Evolutionary conservation across 1,140 invertebrate genomes (phyloP).

Genomic region (Nasonia vitripennis): DNA sequence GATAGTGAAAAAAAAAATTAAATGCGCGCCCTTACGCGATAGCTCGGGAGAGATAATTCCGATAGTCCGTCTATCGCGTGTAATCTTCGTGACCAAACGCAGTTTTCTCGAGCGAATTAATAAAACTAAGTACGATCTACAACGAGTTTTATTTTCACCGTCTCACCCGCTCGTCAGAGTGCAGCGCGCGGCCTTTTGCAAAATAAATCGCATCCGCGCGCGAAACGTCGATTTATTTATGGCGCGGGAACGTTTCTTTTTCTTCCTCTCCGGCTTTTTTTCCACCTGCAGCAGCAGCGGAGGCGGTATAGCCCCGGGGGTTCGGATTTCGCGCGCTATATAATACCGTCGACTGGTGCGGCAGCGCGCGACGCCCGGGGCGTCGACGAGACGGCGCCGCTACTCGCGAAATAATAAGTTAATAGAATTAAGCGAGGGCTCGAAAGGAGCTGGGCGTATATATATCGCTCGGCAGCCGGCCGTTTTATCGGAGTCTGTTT

Average conservation of each 20-base stretch:
- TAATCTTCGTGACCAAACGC: not conserved
- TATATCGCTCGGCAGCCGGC: not conserved
- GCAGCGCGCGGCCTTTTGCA: not conserved
- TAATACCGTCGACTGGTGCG: not conserved
- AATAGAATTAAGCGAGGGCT: constrained; percentile 36
- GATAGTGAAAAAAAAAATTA: not conserved
- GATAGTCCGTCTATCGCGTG: not conserved
- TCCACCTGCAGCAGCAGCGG: not conserved
- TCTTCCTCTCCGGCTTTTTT: constrained; percentile 19
- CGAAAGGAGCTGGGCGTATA: not conserved
- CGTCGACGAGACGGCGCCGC: not conserved
- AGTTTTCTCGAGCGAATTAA: not conserved
- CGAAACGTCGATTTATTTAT: constrained; percentile 34
- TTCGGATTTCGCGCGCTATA: not conserved
- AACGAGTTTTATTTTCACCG: not conserved
- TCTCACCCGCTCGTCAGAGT: not conserved
- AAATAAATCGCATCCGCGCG: constrained; percentile 23
- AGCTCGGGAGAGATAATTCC: not conserved
- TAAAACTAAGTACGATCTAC: not conserved
- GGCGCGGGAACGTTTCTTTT: not conserved
- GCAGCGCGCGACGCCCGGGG: not conserved
- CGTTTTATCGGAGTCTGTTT: constrained; percentile 13
- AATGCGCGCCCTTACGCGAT: too few relatives aligned
- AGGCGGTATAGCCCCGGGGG: not conserved
- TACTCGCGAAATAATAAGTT: constrained; percentile 26